These are phyloP conservation scores for Prostheceraeus crozeri DNA, from an alignment of 2,888 invertebrate genomes.

Conservation along the genomic window DNA sequence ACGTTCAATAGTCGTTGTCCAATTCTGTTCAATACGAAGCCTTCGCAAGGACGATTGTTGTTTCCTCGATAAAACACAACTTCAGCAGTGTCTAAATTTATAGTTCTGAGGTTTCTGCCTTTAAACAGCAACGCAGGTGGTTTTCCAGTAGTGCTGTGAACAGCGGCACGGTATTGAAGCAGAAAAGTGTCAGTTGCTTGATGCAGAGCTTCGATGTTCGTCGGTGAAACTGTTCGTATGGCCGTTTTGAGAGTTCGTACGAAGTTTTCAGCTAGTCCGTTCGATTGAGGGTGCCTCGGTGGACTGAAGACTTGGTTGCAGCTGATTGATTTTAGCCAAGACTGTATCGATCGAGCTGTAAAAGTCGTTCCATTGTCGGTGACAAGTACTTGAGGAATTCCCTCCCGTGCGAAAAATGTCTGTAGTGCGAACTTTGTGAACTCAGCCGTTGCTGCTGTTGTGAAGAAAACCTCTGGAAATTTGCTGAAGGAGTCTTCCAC, in stretches of 20 bases:
- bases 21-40: too few relatives aligned
- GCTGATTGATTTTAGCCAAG: conserved; percentile 13
- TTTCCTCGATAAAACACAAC: too few relatives aligned
- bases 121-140: not conserved
- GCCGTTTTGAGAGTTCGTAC: not conserved
- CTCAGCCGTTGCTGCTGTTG: not conserved
- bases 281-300: conserved; percentile 6
- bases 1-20: too few relatives aligned
- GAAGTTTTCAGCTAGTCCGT: conserved; percentile 12
- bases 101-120: not conserved
- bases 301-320: not conserved
- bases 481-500: conserved; percentile 3
- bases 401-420: conserved; percentile 17
- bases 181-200: not conserved
- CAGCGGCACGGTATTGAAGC: conserved; percentile 10
- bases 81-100: too few relatives aligned
- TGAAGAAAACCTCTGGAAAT: conserved; percentile 15
- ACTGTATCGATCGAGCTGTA: not conserved
- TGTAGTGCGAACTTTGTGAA: conserved; percentile 2
- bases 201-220: not conserved
- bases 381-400: not conserved
- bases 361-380: conserved; percentile 1
- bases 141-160: not conserved
- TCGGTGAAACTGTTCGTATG: not conserved
- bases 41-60: too few relatives aligned